Evolutionary conservation across 2,888 invertebrate genomes (phyloP).

Genomic region (Priocnemis perturbator): DNA sequence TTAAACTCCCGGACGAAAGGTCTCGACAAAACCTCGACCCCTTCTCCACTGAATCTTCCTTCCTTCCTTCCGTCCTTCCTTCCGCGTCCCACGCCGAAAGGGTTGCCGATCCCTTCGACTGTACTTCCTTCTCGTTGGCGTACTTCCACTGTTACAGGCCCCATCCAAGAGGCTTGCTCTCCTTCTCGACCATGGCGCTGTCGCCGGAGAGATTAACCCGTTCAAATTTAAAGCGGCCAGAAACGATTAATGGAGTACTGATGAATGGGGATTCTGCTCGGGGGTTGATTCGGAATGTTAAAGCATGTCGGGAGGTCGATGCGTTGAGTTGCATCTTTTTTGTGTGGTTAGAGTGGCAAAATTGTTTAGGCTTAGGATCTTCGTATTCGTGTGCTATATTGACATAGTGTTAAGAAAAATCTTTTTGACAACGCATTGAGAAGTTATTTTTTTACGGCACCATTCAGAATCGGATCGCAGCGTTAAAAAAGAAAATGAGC

Average conservation of each 20-base stretch:
- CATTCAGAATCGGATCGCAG: too few relatives aligned
- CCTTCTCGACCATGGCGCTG: conserved; percentile 10
- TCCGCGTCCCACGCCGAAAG: conserved; percentile 36
- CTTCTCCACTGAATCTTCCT: conserved; percentile 50
- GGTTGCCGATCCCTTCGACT: conserved; percentile 26
- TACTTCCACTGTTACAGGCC: not conserved
- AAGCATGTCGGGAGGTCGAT: too few relatives aligned
- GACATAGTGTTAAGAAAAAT: too few relatives aligned
- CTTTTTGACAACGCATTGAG: too few relatives aligned
- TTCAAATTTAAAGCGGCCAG: conserved; percentile 57
- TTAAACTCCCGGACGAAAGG: conserved; percentile 54
- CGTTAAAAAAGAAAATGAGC: too few relatives aligned
- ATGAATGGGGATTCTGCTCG: conserved; percentile 14
- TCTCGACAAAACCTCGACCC: conserved; percentile 53
- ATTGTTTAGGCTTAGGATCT: too few relatives aligned
- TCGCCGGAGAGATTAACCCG: conserved; percentile 46
- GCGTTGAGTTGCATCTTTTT: too few relatives aligned
- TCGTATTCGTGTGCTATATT: too few relatives aligned
- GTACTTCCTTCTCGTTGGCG: conserved; percentile 7
- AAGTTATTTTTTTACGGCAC: too few relatives aligned
- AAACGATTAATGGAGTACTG: conserved; percentile 57
- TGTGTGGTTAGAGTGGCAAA: too few relatives aligned
- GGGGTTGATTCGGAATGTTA: too few relatives aligned
- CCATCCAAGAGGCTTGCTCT: conserved; percentile 7
- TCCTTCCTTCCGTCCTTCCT: conserved; percentile 44